Evolutionary conservation across 2,888 invertebrate species (phyloP), one percentile per base, ranked within the genome.

Genomic region (Tetramorium bicarinatum): DNA sequence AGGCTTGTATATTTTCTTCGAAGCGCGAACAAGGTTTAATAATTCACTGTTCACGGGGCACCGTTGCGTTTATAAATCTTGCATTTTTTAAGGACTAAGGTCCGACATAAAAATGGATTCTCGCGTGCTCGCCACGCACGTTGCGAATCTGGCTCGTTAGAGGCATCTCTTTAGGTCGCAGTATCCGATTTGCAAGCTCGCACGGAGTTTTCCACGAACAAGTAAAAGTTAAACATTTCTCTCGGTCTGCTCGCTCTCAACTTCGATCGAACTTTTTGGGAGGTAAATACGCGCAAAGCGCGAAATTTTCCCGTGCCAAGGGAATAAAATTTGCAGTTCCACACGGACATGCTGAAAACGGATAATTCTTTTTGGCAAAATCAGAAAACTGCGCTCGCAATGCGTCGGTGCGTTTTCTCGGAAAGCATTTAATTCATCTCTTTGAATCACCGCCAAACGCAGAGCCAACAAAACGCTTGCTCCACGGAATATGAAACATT

Each of bases 351-450:
- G 25, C 69, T 44, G 13, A 59, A 69, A 79, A 34, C 47, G 21
- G 47, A 79, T 69, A 38, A 69, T 79, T 67, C 79, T 21, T 47
- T 79, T 59, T 59, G 56, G 34, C 18, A 38, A 71, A 61, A 69
- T 61, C 21, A n/a, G 25, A 18, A 69, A 49, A 47, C 21, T n/a
- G 29, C 9, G n/a, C 18, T 25, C 25, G 74, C 25, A 59, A 34
- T 69, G 69, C 59, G 47, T 69, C 8, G 67, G 29, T 44, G 61
- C 47, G 29, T 75, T 34, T 52, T 6, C 7, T 38, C 25, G 59
- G 2, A 25, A 11, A 59, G 44, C 13, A 8, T 34, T 47, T 69
- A 69, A 79, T 80, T 80, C 47, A 47, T 71, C 7, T 13, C 47
- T 80, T 49, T 71, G 71, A 80, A 13, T 4, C 34, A 21, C 15